A percentile compares a stretch with the other conserved stretches of the same genome.
phyloP scores from a whole-genome alignment of 2,113 vertebrate species.

The Marcusenius ussheri region DNA sequence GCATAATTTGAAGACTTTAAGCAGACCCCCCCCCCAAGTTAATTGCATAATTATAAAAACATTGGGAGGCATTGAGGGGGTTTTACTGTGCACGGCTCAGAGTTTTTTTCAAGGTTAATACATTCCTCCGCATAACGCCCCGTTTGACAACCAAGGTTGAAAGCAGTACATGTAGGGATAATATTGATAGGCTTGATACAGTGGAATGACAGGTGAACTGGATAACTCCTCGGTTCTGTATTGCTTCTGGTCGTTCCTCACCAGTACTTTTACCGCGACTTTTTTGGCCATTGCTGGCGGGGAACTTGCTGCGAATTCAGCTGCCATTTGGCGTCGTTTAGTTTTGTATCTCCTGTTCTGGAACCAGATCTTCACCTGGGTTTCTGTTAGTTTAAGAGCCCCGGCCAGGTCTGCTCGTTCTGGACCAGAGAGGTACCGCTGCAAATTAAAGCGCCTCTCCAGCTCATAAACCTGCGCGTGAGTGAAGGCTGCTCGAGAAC shows the following conservation, averaged over 20 bases:
- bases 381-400: conserved; percentile 67
- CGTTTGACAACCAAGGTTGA: conserved; percentile 49
- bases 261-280: conserved; percentile 62
- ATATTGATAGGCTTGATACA: conserved; percentile 56
- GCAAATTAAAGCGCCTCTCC: conserved; percentile 63
- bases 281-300: conserved; percentile 45
- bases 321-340: conserved; percentile 58
- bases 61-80: neutral
- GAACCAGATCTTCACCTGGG: conserved; percentile 74
- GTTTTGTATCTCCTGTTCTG: conserved; percentile 74
- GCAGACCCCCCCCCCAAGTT: neutral
- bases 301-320: conserved; percentile 38
- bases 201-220: conserved; percentile 40
- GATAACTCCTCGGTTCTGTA: conserved; percentile 39
- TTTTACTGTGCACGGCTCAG: neutral
- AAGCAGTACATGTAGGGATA: conserved; percentile 56
- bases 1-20: neutral
- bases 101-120: conserved; percentile 30
- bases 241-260: conserved; percentile 57
- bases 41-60: neutral
- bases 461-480: conserved; percentile 67
- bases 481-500: conserved; percentile 67
- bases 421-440: conserved; percentile 64
- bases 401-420: conserved; percentile 62
- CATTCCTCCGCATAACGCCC: conserved; percentile 35